Evolutionary conservation across 92 coral and sea anemone genomes (phyloP).

Genomic region (Heteractis magnifica): DNA sequence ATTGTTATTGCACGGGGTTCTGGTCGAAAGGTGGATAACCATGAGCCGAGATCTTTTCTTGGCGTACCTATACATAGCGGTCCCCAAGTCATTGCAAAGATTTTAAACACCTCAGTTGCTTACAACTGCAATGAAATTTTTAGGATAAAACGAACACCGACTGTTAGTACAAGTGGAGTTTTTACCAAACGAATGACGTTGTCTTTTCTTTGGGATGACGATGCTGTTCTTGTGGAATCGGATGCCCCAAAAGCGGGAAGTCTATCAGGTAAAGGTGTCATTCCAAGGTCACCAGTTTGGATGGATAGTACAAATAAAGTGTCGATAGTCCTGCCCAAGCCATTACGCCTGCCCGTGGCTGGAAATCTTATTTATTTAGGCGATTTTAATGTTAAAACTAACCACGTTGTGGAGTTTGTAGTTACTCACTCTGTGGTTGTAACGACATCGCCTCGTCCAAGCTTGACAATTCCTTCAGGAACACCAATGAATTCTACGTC

Average conservation of each 20-base stretch:
- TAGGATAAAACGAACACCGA: neutral
- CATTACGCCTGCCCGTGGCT: conserved; percentile 14
- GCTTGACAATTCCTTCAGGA: conserved; percentile 23
- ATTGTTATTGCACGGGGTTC: neutral
- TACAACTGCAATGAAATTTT: conserved; percentile 12
- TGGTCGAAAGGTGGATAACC: neutral
- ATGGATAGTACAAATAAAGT: neutral
- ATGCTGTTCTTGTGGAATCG: neutral
- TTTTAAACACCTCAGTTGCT: conserved; percentile 20
- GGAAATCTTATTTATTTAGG: conserved; percentile 17
- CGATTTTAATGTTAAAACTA: conserved; percentile 7
- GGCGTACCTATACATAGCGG: conserved; percentile 11
- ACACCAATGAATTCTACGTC: neutral
- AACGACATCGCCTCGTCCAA: conserved; percentile 22
- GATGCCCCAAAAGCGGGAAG: neutral
- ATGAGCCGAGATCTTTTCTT: conserved; percentile 16
- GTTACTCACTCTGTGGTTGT: conserved; percentile 10
- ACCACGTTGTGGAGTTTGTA: neutral
- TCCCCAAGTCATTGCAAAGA: conserved; percentile 23
- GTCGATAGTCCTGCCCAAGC: conserved; percentile 7
- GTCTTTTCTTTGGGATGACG: conserved; percentile 13
- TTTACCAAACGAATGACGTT: neutral
- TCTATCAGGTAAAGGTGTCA: neutral
- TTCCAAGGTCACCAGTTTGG: conserved; percentile 1
- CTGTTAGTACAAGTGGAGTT: neutral